Evolutionary conservation across 1,140 invertebrate genomes (phyloP).

Genomic region (Camponotus vicinus): DNA sequence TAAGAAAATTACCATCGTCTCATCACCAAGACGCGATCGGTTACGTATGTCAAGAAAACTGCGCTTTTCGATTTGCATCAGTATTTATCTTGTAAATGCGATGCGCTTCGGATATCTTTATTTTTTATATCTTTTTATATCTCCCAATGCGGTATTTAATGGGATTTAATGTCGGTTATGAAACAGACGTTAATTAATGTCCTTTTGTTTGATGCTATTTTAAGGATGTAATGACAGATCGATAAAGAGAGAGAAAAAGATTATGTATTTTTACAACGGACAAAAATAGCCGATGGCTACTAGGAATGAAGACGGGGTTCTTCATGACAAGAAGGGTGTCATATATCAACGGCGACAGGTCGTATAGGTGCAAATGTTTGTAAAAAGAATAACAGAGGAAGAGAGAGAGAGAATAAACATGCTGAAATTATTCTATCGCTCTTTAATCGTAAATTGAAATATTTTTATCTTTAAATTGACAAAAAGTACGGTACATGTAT

Average conservation of each 20-base stretch:
- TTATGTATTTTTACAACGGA: slow-evolving; percentile 3
- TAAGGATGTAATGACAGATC: not conserved
- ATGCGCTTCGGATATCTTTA: not conserved
- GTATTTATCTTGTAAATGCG: not conserved
- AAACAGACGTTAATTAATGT: slow-evolving; percentile 7
- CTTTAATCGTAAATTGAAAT: not conserved
- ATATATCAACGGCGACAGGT: not conserved
- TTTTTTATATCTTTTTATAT: not conserved
- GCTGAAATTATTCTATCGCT: not conserved
- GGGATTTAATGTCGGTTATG: slow-evolving; percentile 1
- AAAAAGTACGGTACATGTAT: not conserved
- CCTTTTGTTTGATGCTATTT: not conserved
- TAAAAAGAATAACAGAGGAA: not conserved
- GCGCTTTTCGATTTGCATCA: not conserved
- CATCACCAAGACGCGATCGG: no score
- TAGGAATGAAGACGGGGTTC: not conserved
- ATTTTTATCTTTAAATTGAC: not conserved
- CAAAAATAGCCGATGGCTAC: slow-evolving; percentile 21
- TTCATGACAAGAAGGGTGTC: not conserved
- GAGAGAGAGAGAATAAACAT: no score
- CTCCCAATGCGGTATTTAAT: not conserved
- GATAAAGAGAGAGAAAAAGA: not conserved
- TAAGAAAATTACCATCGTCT: slow-evolving; percentile 6
- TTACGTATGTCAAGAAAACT: slow-evolving; percentile 15
- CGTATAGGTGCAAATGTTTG: slow-evolving; percentile 24